Evolutionary conservation across 2,113 vertebrate species (phyloP).

Genomic region (Pimephales promelas): DNA sequence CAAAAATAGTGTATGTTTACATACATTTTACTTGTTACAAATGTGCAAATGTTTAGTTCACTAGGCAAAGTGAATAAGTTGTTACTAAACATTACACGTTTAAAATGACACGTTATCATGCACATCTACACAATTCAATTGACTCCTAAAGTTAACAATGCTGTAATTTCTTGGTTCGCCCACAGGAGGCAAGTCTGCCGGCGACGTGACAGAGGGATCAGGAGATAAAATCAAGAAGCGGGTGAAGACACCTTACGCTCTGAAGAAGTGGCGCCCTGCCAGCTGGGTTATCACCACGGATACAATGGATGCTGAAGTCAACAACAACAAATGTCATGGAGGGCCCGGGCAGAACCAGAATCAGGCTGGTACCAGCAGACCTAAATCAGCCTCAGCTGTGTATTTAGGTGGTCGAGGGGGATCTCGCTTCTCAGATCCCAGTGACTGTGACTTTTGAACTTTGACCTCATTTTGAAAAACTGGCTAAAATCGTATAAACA

Average conservation of each 20-base stretch:
- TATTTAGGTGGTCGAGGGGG: slow-evolving; percentile 82
- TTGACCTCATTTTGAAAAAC: not conserved
- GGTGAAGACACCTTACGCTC: slow-evolving; percentile 93
- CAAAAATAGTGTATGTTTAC: too few relatives aligned
- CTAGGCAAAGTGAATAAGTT: not conserved
- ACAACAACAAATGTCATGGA: slow-evolving; percentile 62
- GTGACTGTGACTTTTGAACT: slow-evolving; percentile 56
- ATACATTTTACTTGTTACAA: too few relatives aligned
- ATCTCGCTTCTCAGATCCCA: slow-evolving; percentile 57
- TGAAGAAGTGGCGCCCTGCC: slow-evolving; percentile 91
- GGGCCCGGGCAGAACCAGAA: slow-evolving; percentile 32
- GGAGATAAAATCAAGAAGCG: slow-evolving; percentile 95
- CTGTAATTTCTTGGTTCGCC: slow-evolving; percentile 34
- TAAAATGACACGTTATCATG: too few relatives aligned
- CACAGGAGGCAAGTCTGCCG: slow-evolving; percentile 72
- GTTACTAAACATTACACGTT: too few relatives aligned
- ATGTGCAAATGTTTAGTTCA: not conserved
- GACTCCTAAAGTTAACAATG: too few relatives aligned
- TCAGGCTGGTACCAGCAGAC: slow-evolving; percentile 65
- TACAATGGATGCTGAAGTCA: slow-evolving; percentile 82
- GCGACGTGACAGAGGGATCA: slow-evolving; percentile 80
- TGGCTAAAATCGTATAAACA: not conserved
- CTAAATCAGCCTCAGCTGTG: slow-evolving; percentile 89
- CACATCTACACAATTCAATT: too few relatives aligned
- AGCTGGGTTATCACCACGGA: slow-evolving; percentile 93